A percentile compares a stretch with the other conserved stretches of the same genome.
Evolutionary conservation across 2,113 vertebrate genomes (phyloP).

Genomic region (Crocuta crocuta): DNA sequence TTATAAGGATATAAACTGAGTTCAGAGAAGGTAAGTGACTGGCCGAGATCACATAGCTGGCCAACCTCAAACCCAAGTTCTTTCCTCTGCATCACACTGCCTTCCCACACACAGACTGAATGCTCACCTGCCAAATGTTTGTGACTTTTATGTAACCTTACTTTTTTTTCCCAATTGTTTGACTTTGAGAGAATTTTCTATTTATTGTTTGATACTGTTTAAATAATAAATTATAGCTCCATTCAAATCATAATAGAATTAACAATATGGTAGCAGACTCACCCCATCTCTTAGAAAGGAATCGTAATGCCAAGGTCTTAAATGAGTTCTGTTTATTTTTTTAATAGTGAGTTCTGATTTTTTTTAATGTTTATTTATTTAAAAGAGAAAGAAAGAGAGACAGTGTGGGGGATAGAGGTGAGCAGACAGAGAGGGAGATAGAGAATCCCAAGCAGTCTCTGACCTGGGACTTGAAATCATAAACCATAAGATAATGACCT

Average conservation of each 20-base stretch:
- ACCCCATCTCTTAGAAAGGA: neutral
- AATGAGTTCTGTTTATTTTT: neutral
- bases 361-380: no score
- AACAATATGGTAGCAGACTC: neutral
- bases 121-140: rapidly evolving
- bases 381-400: no score
- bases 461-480: no score
- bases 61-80: neutral
- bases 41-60: neutral
- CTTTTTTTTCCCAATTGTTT: neutral
- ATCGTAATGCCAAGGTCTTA: neutral
- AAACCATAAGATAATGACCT: no score
- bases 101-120: neutral
- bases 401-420: no score
- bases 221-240: neutral
- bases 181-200: neutral
- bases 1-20: neutral
- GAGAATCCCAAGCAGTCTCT: no score
- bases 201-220: neutral
- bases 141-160: neutral
- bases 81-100: rapidly evolving
- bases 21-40: neutral
- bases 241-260: neutral
- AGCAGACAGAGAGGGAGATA: no score
- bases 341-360: no score